These are phyloP conservation scores for Neogobius melanostomus DNA, from an alignment of 2,113 vertebrate species.

Conservation along the genomic window DNA sequence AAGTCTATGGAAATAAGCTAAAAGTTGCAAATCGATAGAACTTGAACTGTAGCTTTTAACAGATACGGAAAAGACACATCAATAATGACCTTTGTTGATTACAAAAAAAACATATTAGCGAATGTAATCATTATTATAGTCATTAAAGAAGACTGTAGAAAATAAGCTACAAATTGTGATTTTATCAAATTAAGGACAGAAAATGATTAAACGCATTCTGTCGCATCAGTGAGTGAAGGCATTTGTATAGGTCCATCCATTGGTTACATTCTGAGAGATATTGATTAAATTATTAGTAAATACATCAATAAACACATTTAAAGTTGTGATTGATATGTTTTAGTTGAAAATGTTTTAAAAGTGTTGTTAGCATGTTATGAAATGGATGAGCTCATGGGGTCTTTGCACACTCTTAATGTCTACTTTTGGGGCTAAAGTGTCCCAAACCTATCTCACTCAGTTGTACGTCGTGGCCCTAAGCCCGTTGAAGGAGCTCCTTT, in stretches of 20 bases:
- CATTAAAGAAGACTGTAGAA: not conserved
- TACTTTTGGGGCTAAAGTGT: not conserved
- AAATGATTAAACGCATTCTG: no score
- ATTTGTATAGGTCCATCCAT: no score
- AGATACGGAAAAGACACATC: no score
- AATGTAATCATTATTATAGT: no score
- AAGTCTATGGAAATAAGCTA: not conserved
- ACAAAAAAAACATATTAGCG: no score
- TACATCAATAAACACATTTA: not conserved
- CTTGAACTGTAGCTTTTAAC: no score
- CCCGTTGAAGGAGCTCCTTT: constrained; percentile 31
- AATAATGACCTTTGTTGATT: no score
- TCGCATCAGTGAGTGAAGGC: no score
- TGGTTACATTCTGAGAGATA: not conserved
- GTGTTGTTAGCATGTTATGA: not conserved
- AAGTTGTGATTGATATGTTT: not conserved
- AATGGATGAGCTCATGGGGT: not conserved
- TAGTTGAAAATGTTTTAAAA: not conserved
- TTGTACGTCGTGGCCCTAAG: constrained; percentile 27
- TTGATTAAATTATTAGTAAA: not conserved
- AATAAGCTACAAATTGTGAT: not conserved
- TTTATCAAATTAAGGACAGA: not conserved
- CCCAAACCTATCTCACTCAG: constrained; percentile 16
- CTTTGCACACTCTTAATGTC: not conserved
- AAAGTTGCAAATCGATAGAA: not conserved